Conservation (phyloP, 2,113 vertebrate species). For the Semicossyphus pulcher region DNA sequence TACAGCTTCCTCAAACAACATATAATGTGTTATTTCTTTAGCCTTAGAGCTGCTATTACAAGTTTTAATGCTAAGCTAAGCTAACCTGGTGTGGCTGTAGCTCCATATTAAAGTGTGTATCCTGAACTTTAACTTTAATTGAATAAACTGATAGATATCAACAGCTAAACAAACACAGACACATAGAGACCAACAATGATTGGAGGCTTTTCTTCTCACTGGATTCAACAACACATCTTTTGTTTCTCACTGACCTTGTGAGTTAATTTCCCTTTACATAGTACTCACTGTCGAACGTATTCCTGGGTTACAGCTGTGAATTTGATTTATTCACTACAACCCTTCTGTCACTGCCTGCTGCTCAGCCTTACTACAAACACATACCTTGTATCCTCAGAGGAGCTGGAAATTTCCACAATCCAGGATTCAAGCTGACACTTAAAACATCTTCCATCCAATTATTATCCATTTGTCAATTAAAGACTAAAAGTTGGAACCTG, state of each 20-base stretch:
- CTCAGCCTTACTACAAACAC: constrained; percentile 21
- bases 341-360: constrained; percentile 18
- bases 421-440: constrained; percentile 34
- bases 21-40: neutral
- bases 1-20: no score
- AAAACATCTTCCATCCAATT: constrained; percentile 60
- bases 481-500: constrained; percentile 47
- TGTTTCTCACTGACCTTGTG: neutral
- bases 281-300: neutral
- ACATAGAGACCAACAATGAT: neutral
- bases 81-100: neutral
- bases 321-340: constrained; percentile 22
- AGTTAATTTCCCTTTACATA: constrained; percentile 14
- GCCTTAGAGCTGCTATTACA: no score
- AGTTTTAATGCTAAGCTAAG: neutral
- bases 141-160: no score
- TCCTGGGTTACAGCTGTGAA: constrained; percentile 31
- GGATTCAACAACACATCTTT: constrained; percentile 2
- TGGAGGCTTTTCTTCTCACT: constrained; percentile 19
- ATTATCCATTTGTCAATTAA: constrained; percentile 65
- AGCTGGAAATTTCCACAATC: constrained; percentile 55
- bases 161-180: no score
- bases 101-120: no score
- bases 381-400: constrained; percentile 57
- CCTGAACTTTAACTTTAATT: no score